phyloP scores from a whole-genome alignment of 2,797 vertebrate genomes.

The Fistularia commersonii region DNA sequence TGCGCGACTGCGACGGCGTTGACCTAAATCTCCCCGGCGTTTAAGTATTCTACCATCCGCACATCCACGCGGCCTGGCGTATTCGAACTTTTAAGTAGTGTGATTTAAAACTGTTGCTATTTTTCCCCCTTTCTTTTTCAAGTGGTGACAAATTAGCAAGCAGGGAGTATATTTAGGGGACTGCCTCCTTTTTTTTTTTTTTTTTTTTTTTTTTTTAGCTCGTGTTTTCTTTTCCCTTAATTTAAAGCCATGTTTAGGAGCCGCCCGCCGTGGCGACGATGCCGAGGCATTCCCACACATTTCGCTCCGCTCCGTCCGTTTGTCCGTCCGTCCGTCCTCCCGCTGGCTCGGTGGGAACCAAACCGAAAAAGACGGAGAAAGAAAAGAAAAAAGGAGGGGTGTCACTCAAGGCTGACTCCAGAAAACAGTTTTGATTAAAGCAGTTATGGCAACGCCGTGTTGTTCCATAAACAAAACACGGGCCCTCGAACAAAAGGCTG shows the following conservation, averaged over 20 bases:
- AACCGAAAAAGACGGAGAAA: no score
- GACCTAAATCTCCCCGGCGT: conserved; percentile 60
- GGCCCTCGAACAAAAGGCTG: conserved; percentile 48
- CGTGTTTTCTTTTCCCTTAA: conserved; percentile 73
- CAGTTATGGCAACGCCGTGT: conserved; percentile 58
- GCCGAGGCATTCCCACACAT: conserved; percentile 68
- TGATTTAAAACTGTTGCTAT: conserved; percentile 64
- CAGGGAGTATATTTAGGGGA: conserved; percentile 58
- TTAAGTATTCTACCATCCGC: conserved; percentile 61
- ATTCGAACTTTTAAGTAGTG: conserved; percentile 44
- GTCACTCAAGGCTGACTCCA: conserved; percentile 47
- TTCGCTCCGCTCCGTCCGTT: conserved; percentile 44
- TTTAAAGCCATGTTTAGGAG: conserved; percentile 72
- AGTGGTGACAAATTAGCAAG: conserved; percentile 75
- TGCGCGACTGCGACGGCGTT: conserved; percentile 44
- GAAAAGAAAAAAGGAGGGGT: conserved; percentile 13
- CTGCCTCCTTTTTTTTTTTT: no score
- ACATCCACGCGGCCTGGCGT: conserved; percentile 35
- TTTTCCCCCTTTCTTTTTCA: conserved; percentile 55
- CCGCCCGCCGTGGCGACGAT: conserved; percentile 55
- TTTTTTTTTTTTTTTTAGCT: conserved; percentile 70
- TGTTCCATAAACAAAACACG: conserved; percentile 56
- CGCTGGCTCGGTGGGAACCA: conserved; percentile 49
- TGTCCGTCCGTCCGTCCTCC: conserved; percentile 53
- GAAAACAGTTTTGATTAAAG: conserved; percentile 64